Percentiles rank a stretch among this genome's conserved stretches.
phyloP scores from a whole-genome alignment of 1,140 invertebrate species.

The Conus betulinus region DNA sequence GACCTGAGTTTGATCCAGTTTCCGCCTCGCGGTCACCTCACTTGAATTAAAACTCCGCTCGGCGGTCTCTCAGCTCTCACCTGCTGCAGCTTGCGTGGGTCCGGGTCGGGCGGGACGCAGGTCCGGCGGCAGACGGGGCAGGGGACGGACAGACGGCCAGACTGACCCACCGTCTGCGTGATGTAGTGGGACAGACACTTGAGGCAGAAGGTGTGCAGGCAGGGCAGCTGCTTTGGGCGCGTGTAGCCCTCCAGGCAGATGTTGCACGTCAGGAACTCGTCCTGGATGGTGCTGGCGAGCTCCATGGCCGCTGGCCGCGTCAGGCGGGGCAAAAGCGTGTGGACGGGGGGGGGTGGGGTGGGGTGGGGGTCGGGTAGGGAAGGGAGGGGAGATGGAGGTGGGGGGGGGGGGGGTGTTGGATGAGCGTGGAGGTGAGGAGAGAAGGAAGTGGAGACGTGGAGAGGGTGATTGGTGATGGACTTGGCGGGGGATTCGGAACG shows the following conservation, averaged over 20 bases:
- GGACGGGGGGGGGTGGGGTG: neutral
- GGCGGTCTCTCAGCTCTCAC: neutral
- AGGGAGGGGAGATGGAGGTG: neutral
- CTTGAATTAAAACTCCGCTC: too few species aligned
- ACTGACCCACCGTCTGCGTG: conserved; percentile 77
- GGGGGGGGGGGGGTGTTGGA: neutral
- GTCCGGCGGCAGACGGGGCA: conserved; percentile 55
- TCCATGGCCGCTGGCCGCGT: conserved; percentile 45
- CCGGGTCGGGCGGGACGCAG: conserved; percentile 42
- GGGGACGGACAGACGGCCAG: conserved; percentile 58
- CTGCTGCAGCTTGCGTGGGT: conserved; percentile 36
- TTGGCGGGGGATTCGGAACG: too few species aligned
- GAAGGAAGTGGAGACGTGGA: neutral
- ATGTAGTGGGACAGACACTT: conserved; percentile 79
- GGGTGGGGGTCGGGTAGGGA: neutral
- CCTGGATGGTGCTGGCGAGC: conserved; percentile 51
- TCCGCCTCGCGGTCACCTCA: too few species aligned
- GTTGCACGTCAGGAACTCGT: conserved; percentile 61
- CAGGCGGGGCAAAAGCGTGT: too few species aligned
- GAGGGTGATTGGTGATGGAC: neutral
- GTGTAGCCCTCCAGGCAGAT: conserved; percentile 58
- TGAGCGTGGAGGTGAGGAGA: neutral
- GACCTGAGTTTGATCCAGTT: too few species aligned
- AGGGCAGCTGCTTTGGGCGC: conserved; percentile 63
- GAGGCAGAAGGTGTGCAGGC: conserved; percentile 69